Base-by-base conservation (phyloP, 2,113 vertebrate species). In the Chunga burmeisteri region DNA sequence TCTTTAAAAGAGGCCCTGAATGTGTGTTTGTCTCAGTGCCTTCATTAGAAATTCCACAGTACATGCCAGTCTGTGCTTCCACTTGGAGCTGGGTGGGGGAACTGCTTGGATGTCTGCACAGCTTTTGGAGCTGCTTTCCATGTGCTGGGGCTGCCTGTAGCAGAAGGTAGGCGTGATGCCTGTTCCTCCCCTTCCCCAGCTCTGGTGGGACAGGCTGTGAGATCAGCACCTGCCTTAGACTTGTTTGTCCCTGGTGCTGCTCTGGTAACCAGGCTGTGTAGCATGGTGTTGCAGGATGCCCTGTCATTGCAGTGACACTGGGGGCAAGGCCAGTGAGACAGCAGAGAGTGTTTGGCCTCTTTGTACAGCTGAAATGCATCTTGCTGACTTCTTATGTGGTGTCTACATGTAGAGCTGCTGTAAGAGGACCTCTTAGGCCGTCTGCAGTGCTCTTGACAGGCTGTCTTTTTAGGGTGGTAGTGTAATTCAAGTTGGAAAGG, bases 31-130 rank as follows among this genome's bases (percentile, higher is more conserved):
- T 10, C 32, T 82, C 1, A 0, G 4, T 74, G 44, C 29, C 40
- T 79, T 75, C 9, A 6, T 15, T 53, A 22, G 18, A 30, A 59
- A 7, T 50, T n/a, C 16, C 6, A 2, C 25, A 44, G 36, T 0
- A 0, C 0, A 0, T 34, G 29, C 42, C 52, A 19, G 5, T 21
- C 12, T 11, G 18, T 58, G 40, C 16, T 77, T 78, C 53, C 7
- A 1, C 10, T 1, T 61, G 36, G 36, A 81, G 17, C 40, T 63
- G 30, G 4, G 6, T 10, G 10, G 23, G 6, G 55, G 47, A 79
- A 5, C 19, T 47, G 46, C n/a, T 26, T 30, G 16, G 38, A 18
- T 25, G 56, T 58, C 44, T 0, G 1, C 14, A 8, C 1, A 2
- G 1, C 36, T 83, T 72, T 40, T 34, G 26, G n/a, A 44, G 16